A percentile compares a stretch with the other conserved stretches of the same genome.
Conservation (phyloP, 2,888 invertebrate species). For the Thecocarcelia acutangulata region DNA sequence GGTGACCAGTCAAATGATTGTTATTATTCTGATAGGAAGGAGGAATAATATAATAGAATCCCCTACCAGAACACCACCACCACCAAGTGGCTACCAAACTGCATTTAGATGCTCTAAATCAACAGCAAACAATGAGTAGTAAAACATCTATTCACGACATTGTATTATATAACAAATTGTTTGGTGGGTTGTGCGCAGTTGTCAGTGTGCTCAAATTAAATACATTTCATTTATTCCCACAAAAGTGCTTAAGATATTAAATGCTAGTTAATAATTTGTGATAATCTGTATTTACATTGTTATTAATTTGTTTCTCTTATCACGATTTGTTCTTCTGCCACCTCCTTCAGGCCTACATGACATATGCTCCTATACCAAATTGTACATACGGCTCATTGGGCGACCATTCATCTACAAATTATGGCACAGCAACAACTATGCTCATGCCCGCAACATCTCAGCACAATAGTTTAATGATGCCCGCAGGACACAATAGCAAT, state of each 20-base stretch:
- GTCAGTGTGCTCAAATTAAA: neutral
- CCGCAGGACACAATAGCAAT: slow-evolving; percentile 69
- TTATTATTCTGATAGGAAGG: no score
- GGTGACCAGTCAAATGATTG: no score
- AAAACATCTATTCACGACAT: no score
- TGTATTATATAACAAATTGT: no score
- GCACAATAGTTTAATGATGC: slow-evolving; percentile 74
- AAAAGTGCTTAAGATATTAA: slow-evolving; percentile 16
- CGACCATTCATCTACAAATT: slow-evolving; percentile 73
- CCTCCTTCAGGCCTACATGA: slow-evolving; percentile 76
- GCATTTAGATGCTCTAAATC: no score
- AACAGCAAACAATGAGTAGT: no score
- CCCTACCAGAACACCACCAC: no score
- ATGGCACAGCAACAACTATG: slow-evolving; percentile 78
- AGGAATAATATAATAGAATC: no score
- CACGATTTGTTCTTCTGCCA: slow-evolving; percentile 10
- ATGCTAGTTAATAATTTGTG: slow-evolving; percentile 20
- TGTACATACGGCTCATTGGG: slow-evolving; percentile 77
- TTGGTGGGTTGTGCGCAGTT: neutral
- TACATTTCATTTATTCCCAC: neutral
- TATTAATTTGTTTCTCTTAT: slow-evolving; percentile 44
- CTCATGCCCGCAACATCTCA: slow-evolving; percentile 76
- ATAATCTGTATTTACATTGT: slow-evolving; percentile 42
- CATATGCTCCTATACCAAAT: slow-evolving; percentile 79
- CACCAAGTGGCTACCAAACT: no score